Base-by-base conservation (phyloP, 2,797 vertebrate species). In the Anisognathus igniventris region DNA sequence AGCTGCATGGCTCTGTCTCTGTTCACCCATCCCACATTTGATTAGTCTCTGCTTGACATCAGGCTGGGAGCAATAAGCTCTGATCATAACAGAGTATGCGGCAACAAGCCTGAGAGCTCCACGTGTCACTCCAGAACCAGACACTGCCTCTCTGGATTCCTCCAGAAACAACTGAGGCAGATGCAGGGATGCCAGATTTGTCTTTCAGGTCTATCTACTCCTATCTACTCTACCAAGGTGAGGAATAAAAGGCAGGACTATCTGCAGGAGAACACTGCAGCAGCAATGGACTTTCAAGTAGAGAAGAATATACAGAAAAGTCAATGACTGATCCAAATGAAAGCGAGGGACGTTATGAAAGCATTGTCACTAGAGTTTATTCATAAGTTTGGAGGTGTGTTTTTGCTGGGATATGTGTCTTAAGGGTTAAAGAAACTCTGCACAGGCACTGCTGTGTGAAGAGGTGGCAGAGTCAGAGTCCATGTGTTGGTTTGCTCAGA, bases 1-100 rank as follows among this genome's bases (percentile, higher is more conserved):
- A 86, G 58, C 48, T 90, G 64, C 44, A 14, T 64, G 51, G 51
- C 51, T 90, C 54, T 81, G 79, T 51, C 85, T 75, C 73, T 81
- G 37, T 64, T 93, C 86, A 67, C 79, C 86, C 79, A 88, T 76
- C 95, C 84, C 93, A 84, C 73, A 62, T 96, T 81, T 86, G 80
- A 93, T 95, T 73, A 93, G 79, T 75, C 79, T 84, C 90, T 92
- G 88, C 79, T 92, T 95, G 94, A 93, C 80, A 90, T 84, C 77
- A 78, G 73, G 90, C 88, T 92, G 88, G 90, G 80, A 94, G 93
- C 93, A 86, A 86, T 84, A 78, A 92, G 24, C 70, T 82, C 51
- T 72, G 73, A 86, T 93, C 58, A 17, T 30, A 70, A 66, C 44
- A 64, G 60, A 53, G 80, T 51, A 66, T 68, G 79, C 90, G 83